These are phyloP conservation scores for Chondrilla cf. caribensis DNA, from an alignment of 37 sponge, comb jelly and placozoan species.

Conservation along the genomic window DNA sequence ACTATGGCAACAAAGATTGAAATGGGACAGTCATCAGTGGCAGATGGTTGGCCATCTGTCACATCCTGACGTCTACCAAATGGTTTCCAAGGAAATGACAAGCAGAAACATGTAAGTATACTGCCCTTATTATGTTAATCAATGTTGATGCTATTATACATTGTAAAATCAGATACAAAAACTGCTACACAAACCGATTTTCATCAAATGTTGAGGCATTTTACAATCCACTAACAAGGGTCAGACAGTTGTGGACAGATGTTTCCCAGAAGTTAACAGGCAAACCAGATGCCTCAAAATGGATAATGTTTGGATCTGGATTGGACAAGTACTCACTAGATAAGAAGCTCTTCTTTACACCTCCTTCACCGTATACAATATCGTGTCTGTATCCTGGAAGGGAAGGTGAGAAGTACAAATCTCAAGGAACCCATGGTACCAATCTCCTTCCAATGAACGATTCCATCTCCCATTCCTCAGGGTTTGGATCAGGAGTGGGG, in stretches of 20 bases:
- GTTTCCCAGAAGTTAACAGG: background rate
- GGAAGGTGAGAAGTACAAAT: conserved; percentile 48
- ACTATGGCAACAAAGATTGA: conserved; percentile 49
- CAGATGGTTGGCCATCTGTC: conserved; percentile 52
- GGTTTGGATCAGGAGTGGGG: conserved; percentile 64
- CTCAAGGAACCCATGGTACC: background rate
- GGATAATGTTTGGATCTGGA: conserved; percentile 66
- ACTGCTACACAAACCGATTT: background rate
- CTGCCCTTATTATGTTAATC: background rate
- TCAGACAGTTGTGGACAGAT: background rate
- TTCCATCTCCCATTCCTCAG: no score
- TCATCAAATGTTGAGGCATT: background rate
- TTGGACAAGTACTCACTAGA: conserved; percentile 54
- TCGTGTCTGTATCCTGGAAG: conserved; percentile 50
- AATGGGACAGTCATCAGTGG: conserved; percentile 39
- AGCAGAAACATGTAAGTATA: conserved; percentile 45
- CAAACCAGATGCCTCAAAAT: conserved; percentile 27
- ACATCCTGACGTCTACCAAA: conserved; percentile 48
- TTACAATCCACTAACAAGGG: background rate
- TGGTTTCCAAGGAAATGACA: conserved; percentile 27
- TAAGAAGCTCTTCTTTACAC: conserved; percentile 30
- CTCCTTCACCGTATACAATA: conserved; percentile 43
- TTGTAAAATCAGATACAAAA: background rate
- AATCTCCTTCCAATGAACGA: background rate
- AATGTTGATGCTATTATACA: background rate